A percentile compares a stretch with the other conserved stretches of the same genome.
Evolutionary conservation across 2,113 vertebrate species (phyloP).

Genomic region (Gavia stellata): DNA sequence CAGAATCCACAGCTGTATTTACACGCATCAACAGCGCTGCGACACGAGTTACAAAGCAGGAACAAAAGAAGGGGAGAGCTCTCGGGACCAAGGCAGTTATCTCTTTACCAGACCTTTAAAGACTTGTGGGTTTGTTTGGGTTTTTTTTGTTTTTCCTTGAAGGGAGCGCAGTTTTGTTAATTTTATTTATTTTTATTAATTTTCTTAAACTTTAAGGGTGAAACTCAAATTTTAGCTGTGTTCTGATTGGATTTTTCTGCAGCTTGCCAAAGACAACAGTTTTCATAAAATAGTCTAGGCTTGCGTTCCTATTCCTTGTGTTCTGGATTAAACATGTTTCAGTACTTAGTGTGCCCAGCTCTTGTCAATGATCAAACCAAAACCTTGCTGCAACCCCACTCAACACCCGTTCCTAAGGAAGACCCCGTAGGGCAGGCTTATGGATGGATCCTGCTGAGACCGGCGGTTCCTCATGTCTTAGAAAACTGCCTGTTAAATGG

Average conservation of each 20-base stretch:
- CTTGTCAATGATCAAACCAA: not conserved
- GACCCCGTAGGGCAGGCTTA: not conserved
- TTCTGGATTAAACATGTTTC: not conserved
- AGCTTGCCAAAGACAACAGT: rapidly evolving
- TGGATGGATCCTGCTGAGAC: not conserved
- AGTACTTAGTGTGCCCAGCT: rapidly evolving
- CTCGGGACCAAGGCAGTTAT: not conserved
- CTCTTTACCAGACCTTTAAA: not conserved
- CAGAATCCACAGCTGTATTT: not conserved
- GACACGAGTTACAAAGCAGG: rapidly evolving
- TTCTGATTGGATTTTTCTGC: not conserved
- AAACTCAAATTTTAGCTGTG: not conserved
- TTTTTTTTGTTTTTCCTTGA: not conserved
- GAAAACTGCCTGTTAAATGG: not conserved
- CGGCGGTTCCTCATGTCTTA: not conserved
- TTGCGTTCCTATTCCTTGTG: not conserved
- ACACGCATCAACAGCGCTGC: rapidly evolving
- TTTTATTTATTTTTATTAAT: not conserved
- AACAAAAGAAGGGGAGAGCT: not conserved
- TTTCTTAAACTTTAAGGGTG: not conserved
- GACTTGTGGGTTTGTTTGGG: not conserved
- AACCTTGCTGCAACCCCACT: rapidly evolving
- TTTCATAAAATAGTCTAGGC: not conserved
- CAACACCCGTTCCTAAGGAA: not conserved
- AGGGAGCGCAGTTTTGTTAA: not conserved